phyloP scores from a whole-genome alignment of 37 sponge, comb jelly and placozoan genomes.

The Dysidea cf. avara region DNA sequence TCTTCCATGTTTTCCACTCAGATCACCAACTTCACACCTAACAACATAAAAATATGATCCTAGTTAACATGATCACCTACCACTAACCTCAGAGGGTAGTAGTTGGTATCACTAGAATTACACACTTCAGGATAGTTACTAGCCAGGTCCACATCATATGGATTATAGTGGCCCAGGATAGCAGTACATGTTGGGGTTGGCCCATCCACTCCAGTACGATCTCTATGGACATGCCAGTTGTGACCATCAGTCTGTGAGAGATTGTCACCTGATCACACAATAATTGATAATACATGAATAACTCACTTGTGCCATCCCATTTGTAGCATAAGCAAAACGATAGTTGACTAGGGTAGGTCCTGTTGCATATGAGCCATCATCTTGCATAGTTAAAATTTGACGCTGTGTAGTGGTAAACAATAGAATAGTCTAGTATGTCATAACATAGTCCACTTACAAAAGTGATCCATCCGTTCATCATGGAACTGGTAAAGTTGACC shows the following conservation, averaged over 20 bases:
- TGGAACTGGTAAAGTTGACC: neutral
- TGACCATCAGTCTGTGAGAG: constrained; percentile 34
- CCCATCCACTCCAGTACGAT: neutral
- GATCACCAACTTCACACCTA: constrained; percentile 70
- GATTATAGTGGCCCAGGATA: constrained; percentile 63
- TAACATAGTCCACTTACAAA: neutral
- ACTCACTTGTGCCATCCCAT: no score
- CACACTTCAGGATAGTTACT: constrained; percentile 43
- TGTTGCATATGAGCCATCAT: no score
- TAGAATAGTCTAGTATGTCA: no score
- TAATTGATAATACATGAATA: no score
- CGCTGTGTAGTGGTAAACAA: no score
- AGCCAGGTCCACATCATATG: constrained; percentile 42
- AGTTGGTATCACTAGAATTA: no score
- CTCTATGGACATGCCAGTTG: constrained; percentile 56
- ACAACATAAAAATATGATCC: neutral
- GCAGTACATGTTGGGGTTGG: neutral
- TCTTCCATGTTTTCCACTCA: constrained; percentile 53
- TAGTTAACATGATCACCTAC: neutral
- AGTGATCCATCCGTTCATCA: neutral
- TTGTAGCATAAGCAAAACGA: no score
- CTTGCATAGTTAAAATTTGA: no score
- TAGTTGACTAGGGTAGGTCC: no score
- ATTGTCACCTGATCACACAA: no score
- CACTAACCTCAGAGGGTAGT: constrained; percentile 31